phyloP scores from a whole-genome alignment of 2,797 vertebrate species.

The Valencia hispanica region DNA sequence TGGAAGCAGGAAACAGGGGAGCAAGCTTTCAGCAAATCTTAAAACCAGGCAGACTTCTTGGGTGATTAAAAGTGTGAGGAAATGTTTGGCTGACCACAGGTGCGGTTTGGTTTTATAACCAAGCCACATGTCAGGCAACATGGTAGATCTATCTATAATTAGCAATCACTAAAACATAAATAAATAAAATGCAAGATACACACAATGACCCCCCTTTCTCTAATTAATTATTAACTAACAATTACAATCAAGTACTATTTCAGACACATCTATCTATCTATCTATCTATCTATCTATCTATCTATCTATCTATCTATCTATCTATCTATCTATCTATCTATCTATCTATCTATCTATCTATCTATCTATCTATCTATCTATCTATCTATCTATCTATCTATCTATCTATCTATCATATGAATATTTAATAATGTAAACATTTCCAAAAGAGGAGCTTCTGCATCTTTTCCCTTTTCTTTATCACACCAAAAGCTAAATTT shows the following conservation, averaged over 20 bases:
- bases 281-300: constrained; percentile 2
- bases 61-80: not conserved
- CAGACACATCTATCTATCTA: not conserved
- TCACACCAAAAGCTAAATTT: not conserved
- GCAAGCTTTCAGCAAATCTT: constrained; percentile 3
- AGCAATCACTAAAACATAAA: not conserved
- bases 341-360: not conserved
- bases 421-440: not conserved
- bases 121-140: not conserved
- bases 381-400: no score
- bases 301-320: constrained; percentile 2
- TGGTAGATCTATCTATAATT: not conserved
- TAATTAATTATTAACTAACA: not conserved
- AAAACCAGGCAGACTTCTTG: not conserved
- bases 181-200: not conserved
- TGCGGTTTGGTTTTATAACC: not conserved
- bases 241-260: not conserved
- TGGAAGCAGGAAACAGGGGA: constrained; percentile 2
- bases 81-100: not conserved
- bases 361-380: no score
- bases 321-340: not conserved
- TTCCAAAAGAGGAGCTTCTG: no score
- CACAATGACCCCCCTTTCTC: not conserved
- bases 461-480: no score
- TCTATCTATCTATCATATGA: not conserved